These are phyloP conservation scores for Ips typographus DNA, from an alignment of 1,140 invertebrate genomes.

Conservation along the genomic window DNA sequence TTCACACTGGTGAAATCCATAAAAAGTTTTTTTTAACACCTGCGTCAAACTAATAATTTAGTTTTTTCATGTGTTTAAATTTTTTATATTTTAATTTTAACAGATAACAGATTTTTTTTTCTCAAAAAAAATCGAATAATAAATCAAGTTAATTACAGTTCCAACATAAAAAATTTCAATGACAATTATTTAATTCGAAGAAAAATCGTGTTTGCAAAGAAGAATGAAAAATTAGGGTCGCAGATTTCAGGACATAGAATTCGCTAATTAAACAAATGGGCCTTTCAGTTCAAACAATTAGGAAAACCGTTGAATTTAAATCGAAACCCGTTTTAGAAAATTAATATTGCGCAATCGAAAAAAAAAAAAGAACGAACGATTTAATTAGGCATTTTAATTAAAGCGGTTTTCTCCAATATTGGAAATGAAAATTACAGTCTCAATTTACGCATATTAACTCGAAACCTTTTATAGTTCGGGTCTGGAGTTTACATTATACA, in stretches of 20 bases:
- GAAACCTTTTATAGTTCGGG: too few species aligned
- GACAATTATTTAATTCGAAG: conserved; percentile 4
- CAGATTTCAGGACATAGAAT: conserved; percentile 4
- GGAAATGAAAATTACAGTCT: too few species aligned
- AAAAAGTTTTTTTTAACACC: too few species aligned
- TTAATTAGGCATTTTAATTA: too few species aligned
- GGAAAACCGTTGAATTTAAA: background rate
- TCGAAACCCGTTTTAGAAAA: background rate
- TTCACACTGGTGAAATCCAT: too few species aligned
- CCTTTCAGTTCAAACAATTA: background rate
- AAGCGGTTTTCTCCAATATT: too few species aligned
- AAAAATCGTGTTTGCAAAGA: conserved; percentile 2
- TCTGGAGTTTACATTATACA: too few species aligned
- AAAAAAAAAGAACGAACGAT: background rate
- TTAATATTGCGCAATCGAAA: background rate
- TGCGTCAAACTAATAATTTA: too few species aligned
- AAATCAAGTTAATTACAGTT: background rate
- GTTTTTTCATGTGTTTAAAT: too few species aligned
- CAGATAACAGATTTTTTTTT: too few species aligned
- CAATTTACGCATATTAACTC: too few species aligned
- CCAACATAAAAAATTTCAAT: background rate
- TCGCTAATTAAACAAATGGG: conserved; percentile 5
- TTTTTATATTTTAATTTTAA: too few species aligned
- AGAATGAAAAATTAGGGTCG: conserved; percentile 1
- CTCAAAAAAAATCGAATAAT: background rate